phyloP scores from a whole-genome alignment of 2,888 invertebrate genomes.

The Sthenelais limicola region DNA sequence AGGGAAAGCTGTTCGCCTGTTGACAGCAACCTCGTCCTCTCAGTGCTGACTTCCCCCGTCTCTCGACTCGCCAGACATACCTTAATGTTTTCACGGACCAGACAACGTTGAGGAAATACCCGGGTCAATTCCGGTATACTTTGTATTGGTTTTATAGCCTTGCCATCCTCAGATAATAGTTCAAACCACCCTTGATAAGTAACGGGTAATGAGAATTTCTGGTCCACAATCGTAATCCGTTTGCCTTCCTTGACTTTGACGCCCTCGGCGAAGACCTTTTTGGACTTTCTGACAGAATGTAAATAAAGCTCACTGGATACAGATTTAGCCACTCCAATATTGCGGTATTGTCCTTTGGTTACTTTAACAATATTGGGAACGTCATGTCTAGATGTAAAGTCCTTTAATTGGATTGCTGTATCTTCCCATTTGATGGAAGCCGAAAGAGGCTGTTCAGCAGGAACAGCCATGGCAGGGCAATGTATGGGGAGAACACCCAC shows the following conservation, averaged over 20 bases:
- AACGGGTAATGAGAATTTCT: slow-evolving; percentile 89
- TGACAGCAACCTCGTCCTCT: slow-evolving; percentile 55
- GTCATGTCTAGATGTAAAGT: slow-evolving; percentile 79
- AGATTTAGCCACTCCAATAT: slow-evolving; percentile 86
- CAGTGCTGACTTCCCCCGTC: slow-evolving; percentile 62
- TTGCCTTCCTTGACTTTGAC: slow-evolving; percentile 48
- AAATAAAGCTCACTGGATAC: slow-evolving; percentile 89
- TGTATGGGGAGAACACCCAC: too few species aligned
- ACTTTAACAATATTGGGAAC: slow-evolving; percentile 91
- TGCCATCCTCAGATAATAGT: slow-evolving; percentile 92
- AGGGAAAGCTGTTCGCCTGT: slow-evolving; percentile 69
- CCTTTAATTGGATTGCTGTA: slow-evolving; percentile 65
- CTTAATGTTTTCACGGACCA: slow-evolving; percentile 78
- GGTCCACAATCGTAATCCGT: slow-evolving; percentile 55
- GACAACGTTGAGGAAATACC: slow-evolving; percentile 75
- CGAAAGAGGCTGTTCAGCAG: background rate
- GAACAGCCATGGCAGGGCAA: too few species aligned
- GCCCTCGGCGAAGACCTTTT: slow-evolving; percentile 76
- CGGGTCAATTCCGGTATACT: slow-evolving; percentile 86
- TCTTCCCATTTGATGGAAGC: slow-evolving; percentile 41
- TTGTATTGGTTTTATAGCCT: slow-evolving; percentile 91
- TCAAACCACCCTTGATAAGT: slow-evolving; percentile 94
- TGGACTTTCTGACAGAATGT: slow-evolving; percentile 82
- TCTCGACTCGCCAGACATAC: slow-evolving; percentile 49
- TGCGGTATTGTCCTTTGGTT: slow-evolving; percentile 93